Evolutionary conservation across 2,888 invertebrate genomes (phyloP).

Genomic region (Oxyteleia sp.): DNA sequence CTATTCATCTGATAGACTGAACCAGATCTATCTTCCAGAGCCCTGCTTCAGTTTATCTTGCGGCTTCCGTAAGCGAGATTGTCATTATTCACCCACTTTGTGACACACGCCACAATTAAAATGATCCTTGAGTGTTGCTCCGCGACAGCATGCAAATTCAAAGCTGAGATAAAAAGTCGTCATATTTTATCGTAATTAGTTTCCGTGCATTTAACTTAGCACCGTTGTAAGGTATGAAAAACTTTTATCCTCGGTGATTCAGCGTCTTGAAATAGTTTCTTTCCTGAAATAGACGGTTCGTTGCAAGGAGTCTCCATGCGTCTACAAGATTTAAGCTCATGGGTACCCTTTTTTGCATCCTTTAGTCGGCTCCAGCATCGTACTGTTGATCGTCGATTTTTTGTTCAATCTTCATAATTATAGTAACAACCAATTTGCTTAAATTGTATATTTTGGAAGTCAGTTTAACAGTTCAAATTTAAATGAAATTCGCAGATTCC

Average conservation of each 20-base stretch:
- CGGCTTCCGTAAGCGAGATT: background rate
- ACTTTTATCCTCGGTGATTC: constrained; percentile 64
- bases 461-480: background rate
- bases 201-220: constrained; percentile 53
- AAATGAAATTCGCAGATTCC: background rate
- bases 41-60: background rate
- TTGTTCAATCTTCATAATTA: constrained; percentile 52
- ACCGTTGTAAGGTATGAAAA: constrained; percentile 62
- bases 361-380: constrained; percentile 49
- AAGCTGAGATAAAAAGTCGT: constrained; percentile 19
- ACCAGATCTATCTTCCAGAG: background rate
- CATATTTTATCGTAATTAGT: constrained; percentile 65
- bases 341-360: constrained; percentile 60
- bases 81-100: constrained; percentile 50
- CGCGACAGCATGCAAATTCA: constrained; percentile 7
- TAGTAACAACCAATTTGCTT: constrained; percentile 42
- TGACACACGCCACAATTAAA: constrained; percentile 41
- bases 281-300: constrained; percentile 73
- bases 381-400: constrained; percentile 11
- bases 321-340: constrained; percentile 69
- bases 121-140: constrained; percentile 6
- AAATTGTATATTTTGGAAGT: too few relatives aligned
- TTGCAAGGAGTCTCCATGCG: constrained; percentile 70
- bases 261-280: constrained; percentile 68
- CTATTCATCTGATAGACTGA: background rate